Percentiles rank a stretch among this genome's conserved stretches.
Evolutionary conservation across 1,140 invertebrate species (phyloP).

Genomic region (Trichonephila clavata): DNA sequence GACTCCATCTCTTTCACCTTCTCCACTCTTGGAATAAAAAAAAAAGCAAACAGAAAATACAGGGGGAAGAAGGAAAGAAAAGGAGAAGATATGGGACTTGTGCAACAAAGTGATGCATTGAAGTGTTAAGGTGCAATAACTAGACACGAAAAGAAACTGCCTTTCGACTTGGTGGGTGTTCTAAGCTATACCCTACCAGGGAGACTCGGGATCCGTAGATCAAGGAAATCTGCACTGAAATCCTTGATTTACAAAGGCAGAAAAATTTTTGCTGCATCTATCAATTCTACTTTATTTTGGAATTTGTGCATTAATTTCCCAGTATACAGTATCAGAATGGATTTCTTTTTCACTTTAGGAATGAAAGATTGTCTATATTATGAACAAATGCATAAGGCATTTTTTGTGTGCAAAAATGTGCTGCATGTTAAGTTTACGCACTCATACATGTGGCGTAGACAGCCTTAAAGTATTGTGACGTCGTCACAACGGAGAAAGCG

Average conservation of each 20-base stretch:
- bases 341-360: background rate
- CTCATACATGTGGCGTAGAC: no score
- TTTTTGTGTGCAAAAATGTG: no score
- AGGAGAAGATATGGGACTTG: background rate
- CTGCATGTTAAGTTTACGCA: no score
- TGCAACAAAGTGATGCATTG: constrained; percentile 67
- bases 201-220: background rate
- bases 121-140: constrained; percentile 73
- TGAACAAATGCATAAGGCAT: no score
- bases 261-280: constrained; percentile 27
- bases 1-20: constrained; percentile 63
- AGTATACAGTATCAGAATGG: background rate
- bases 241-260: constrained; percentile 28
- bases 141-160: constrained; percentile 63
- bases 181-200: background rate
- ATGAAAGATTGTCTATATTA: background rate
- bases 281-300: background rate
- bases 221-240: background rate
- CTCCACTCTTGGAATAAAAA: constrained; percentile 68
- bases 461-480: no score
- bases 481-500: no score
- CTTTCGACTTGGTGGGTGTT: constrained; percentile 58
- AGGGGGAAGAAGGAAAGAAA: background rate
- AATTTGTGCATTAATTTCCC: constrained; percentile 3
- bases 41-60: background rate